phyloP scores from a whole-genome alignment of 2,888 invertebrate species.

The Drosophila siamana region DNA sequence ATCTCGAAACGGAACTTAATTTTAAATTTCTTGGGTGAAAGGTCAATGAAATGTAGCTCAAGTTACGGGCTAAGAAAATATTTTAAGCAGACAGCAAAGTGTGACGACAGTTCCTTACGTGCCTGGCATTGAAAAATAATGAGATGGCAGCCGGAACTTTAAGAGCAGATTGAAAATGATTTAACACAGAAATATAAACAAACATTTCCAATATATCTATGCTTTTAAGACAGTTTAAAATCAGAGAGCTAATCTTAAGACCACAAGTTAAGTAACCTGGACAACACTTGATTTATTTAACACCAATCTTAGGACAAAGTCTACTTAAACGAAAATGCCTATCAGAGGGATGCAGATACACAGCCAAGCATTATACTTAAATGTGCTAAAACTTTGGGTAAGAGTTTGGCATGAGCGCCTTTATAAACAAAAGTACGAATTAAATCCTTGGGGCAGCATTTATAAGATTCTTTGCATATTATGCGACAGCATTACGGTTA shows the following conservation, averaged over 20 bases:
- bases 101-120: slow-evolving; percentile 13
- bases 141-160: neutral
- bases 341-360: slow-evolving; percentile 1
- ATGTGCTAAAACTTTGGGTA: neutral
- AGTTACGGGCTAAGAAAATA: slow-evolving; percentile 3
- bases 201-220: neutral
- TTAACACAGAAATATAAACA: too few relatives aligned
- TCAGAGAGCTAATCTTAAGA: neutral
- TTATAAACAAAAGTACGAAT: neutral
- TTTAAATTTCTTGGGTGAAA: neutral
- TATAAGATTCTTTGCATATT: slow-evolving; percentile 5
- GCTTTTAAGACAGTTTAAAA: neutral
- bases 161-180: neutral
- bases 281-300: slow-evolving; percentile 2
- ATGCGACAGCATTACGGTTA: slow-evolving; percentile 8
- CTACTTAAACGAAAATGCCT: slow-evolving; percentile 1
- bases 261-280: neutral
- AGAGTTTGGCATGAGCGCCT: slow-evolving; percentile 1
- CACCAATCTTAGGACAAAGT: neutral
- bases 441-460: slow-evolving; percentile 13
- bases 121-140: slow-evolving; percentile 10
- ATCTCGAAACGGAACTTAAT: neutral
- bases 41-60: neutral
- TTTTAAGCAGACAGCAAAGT: slow-evolving; percentile 5
- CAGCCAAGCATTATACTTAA: neutral